Base-by-base conservation (phyloP, 2,888 invertebrate genomes). In the Erebia ligea region DNA sequence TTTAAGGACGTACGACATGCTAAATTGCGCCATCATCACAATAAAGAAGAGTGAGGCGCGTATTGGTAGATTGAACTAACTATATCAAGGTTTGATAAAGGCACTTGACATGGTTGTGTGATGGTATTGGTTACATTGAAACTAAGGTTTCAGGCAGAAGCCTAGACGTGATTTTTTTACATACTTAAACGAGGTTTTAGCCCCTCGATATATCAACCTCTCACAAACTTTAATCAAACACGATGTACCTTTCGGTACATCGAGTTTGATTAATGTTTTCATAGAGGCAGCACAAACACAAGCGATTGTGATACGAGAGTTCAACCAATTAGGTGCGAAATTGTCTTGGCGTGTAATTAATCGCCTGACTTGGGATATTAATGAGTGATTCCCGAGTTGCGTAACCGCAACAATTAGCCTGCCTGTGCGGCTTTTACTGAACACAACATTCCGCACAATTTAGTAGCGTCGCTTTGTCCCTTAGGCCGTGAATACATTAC, bases 401-500 rank as follows among this genome's bases (percentile, higher is more conserved):
- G 71, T 67, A 68, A 72, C 73, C 74, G 63, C 71, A 62, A 71
- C 73, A 74, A 76, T 76, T 76, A 73, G 70, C 69, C 56, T 45
- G 66, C 66, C 65, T 65, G 69, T 66, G 67, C 34, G 67, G 70
- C 72, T 70, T 68, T 59, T 69, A 67, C 74, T 74, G 72, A 72
- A 74, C 75, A 73, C 72, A 71, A 75, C 76, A 77, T 77, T 76
- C 70, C 75, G 72, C 73, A 62, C 70, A 71, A 76, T 75, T 75
- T 73, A 75, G 70, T 59, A 64, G 54, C 67, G 67, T 54, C 67
- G 67, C 73, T 63, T 67, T 48, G 40, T 61, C 19, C 54, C 52
- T 70, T 69, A 74, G 65, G 72, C 65, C 42, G 58, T 2, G 69
- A 13, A 63, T 67, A 71, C 21, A 75, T 45, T n/a, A 54, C 61